Evolutionary conservation across 2,888 invertebrate genomes (phyloP).

Genomic region (Melangyna quadrimaculata): DNA sequence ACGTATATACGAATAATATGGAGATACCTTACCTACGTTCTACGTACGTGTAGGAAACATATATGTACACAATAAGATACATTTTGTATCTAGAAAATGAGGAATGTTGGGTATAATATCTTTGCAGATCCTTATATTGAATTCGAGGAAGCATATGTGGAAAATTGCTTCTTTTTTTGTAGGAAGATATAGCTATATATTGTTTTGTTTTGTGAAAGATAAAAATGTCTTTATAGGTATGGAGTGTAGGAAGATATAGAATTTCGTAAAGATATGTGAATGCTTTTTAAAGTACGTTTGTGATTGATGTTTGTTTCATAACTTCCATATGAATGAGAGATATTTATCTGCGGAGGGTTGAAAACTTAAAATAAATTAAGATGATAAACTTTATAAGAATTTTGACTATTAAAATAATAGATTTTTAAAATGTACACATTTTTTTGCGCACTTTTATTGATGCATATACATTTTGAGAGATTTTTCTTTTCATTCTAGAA

Average conservation of each 20-base stretch:
- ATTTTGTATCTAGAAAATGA: slow-evolving; percentile 19
- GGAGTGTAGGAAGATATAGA: not conserved
- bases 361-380: not conserved
- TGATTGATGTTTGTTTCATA: slow-evolving; percentile 31
- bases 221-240: slow-evolving; percentile 42
- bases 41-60: not conserved
- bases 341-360: not conserved
- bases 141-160: slow-evolving; percentile 59
- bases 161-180: slow-evolving; percentile 40
- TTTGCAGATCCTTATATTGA: slow-evolving; percentile 51
- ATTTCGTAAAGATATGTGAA: not conserved
- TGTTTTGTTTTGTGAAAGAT: slow-evolving; percentile 14
- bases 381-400: not conserved
- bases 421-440: not conserved
- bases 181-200: too few species aligned
- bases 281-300: slow-evolving; percentile 16
- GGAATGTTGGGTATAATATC: slow-evolving; percentile 55
- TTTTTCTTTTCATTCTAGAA: too few species aligned
- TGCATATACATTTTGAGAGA: too few species aligned
- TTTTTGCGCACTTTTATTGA: too few species aligned
- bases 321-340: not conserved
- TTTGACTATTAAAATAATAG: not conserved
- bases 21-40: too few species aligned
- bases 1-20: not conserved
- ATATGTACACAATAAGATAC: slow-evolving; percentile 1